Conservation (phyloP, 2,888 invertebrate species). For the Heliconius charithonia region DNA sequence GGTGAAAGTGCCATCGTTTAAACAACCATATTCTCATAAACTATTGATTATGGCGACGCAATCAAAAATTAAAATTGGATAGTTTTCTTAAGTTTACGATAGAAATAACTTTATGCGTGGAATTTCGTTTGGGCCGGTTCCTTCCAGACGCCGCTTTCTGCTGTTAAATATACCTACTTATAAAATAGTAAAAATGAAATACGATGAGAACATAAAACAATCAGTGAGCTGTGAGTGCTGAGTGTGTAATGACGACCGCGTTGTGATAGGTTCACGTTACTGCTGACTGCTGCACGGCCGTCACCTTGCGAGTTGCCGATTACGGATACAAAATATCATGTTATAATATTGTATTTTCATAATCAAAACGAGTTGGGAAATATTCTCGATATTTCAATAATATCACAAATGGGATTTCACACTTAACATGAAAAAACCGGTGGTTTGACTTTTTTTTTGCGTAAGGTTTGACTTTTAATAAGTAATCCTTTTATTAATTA, state of each 20-base stretch:
- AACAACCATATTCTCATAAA: neutral
- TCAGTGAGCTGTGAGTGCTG: neutral
- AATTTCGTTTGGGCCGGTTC: slow-evolving; percentile 7
- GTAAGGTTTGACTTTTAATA: too few relatives aligned
- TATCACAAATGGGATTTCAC: too few relatives aligned
- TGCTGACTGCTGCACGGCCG: neutral
- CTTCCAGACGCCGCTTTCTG: neutral
- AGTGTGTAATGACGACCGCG: neutral
- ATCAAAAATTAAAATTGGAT: slow-evolving; percentile 10
- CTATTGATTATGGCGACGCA: slow-evolving; percentile 11
- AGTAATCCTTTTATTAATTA: too few relatives aligned
- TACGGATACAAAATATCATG: neutral
- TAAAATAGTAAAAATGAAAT: neutral
- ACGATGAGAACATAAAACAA: neutral
- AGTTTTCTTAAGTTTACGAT: slow-evolving; percentile 20
- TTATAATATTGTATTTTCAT: neutral
- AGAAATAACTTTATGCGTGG: neutral
- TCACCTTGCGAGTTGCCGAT: too few relatives aligned
- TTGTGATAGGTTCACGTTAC: slow-evolving; percentile 32
- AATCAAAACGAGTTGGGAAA: neutral
- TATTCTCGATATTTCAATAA: too few relatives aligned
- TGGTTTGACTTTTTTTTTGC: too few relatives aligned
- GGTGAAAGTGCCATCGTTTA: slow-evolving; percentile 17
- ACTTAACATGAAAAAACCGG: too few relatives aligned
- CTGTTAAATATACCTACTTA: neutral